Conservation (phyloP, 2,797 vertebrate genomes). For the Pitangus sulphuratus region DNA sequence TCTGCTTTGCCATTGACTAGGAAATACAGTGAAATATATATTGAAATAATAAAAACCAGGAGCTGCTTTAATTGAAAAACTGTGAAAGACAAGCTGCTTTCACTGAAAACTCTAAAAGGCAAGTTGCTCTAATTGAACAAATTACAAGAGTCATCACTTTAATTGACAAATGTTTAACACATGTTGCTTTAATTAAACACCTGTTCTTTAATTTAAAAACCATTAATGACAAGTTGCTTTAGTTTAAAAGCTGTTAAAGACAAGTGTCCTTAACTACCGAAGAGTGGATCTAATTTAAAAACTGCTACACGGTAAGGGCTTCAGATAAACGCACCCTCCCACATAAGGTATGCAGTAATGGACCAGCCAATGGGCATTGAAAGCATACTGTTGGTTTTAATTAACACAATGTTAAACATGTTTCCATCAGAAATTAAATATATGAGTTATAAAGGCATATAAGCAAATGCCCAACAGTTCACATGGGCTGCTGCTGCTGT, state of each 20-base stretch:
- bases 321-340: not conserved
- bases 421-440: no score
- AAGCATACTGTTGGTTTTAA: no score
- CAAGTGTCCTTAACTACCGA: not conserved
- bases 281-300: not conserved
- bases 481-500: no score
- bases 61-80: not conserved
- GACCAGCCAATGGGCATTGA: not conserved
- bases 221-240: no score
- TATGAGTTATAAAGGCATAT: no score
- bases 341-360: not conserved
- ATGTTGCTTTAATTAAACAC: not conserved
- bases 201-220: not conserved
- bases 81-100: not conserved
- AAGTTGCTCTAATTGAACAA: not conserved
- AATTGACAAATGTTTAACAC: not conserved
- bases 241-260: not conserved
- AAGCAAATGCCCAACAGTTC: no score
- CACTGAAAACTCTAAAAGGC: not conserved
- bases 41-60: not conserved
- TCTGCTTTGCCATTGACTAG: not conserved
- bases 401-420: no score
- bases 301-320: not conserved
- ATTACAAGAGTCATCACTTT: not conserved
- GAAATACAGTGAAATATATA: not conserved